Evolutionary conservation across 2,113 vertebrate genomes (phyloP).

Genomic region (Ellobius talpinus): DNA sequence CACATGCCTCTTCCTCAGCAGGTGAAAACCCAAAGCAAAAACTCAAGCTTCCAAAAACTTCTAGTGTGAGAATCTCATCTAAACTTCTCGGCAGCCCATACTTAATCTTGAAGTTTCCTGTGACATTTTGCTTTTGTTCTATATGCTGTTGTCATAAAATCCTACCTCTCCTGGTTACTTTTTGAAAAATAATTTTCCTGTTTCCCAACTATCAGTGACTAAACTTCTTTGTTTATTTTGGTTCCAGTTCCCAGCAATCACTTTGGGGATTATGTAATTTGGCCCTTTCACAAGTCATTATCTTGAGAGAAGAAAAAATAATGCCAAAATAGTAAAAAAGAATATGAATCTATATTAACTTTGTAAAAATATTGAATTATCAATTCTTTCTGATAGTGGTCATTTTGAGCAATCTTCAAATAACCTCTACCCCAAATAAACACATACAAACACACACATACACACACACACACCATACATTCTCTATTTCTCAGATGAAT

Average conservation of each 20-base stretch:
- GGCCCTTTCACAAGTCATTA: neutral
- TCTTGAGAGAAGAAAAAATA: neutral
- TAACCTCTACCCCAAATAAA: neutral
- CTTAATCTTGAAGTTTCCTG: neutral
- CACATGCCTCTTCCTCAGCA: rapidly evolving
- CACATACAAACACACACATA: no score
- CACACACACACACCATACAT: neutral
- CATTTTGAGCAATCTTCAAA: neutral
- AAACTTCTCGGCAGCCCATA: neutral
- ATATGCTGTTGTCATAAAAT: neutral
- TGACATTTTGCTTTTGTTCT: neutral
- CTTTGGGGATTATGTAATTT: neutral
- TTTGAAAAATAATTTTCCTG: neutral
- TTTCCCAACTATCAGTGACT: neutral
- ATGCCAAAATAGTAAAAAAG: neutral
- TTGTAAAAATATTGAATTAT: conserved; percentile 22
- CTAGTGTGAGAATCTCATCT: neutral
- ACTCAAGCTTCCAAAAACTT: neutral
- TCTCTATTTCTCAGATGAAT: neutral
- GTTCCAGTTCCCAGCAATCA: neutral
- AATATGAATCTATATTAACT: neutral
- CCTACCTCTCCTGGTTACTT: neutral
- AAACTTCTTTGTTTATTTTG: neutral
- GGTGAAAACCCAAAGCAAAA: neutral
- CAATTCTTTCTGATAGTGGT: neutral